These are phyloP conservation scores for Emys orbicularis DNA, from an alignment of 2,797 vertebrate species.

Conservation along the genomic window DNA sequence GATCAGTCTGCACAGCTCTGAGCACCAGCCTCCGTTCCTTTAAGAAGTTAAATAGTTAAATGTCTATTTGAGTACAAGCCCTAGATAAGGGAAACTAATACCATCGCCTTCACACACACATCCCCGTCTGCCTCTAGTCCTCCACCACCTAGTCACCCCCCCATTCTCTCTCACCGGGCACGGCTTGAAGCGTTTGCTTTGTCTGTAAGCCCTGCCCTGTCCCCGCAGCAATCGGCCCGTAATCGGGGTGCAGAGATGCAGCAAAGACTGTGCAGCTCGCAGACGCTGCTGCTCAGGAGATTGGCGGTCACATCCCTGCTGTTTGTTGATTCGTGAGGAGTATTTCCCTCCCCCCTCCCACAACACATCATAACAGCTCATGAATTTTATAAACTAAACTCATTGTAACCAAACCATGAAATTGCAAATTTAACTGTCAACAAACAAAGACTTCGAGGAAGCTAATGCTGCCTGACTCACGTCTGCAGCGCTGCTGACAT, in stretches of 20 bases:
- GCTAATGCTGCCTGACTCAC: background rate
- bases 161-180: background rate
- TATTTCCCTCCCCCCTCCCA: background rate
- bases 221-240: background rate
- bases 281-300: background rate
- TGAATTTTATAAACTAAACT: slow-evolving; percentile 73
- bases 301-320: background rate
- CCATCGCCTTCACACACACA: background rate
- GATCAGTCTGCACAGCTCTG: background rate
- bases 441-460: slow-evolving; percentile 54
- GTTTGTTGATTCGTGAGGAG: background rate
- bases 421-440: slow-evolving; percentile 73
- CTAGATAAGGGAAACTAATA: background rate
- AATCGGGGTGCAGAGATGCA: background rate
- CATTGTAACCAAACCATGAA: slow-evolving; percentile 76
- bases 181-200: background rate
- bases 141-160: background rate
- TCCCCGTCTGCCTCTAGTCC: background rate
- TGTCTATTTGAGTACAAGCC: background rate
- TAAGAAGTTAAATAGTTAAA: accelerated
- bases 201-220: background rate
- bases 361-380: slow-evolving; percentile 54
- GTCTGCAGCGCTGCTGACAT: background rate
- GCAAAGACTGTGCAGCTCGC: background rate
- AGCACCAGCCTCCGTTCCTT: background rate